Evolutionary conservation across 2,113 vertebrate species (phyloP).

Genomic region (Nicator chloris): DNA sequence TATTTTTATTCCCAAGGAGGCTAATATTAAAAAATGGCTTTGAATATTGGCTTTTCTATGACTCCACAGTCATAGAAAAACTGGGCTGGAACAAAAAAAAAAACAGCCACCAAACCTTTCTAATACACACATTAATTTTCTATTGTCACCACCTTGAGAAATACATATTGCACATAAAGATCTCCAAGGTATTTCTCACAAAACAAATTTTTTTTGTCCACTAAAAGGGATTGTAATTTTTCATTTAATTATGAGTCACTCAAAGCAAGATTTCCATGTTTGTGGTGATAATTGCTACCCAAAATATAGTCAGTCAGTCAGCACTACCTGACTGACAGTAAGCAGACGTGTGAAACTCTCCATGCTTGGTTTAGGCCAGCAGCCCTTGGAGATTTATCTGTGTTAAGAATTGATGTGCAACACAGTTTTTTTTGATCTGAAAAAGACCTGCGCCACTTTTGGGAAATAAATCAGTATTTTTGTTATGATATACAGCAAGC

Average conservation of each 20-base stretch:
- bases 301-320: background rate
- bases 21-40: background rate
- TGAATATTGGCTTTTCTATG: too few species aligned
- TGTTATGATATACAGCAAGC: background rate
- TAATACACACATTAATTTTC: background rate
- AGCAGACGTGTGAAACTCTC: background rate
- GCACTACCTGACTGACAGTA: background rate
- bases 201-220: background rate
- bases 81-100: too few species aligned
- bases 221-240: background rate
- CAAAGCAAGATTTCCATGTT: background rate
- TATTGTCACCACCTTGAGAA: background rate
- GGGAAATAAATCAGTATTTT: background rate
- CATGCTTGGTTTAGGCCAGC: background rate
- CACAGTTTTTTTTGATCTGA: background rate
- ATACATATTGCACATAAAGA: background rate
- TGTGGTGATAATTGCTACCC: background rate
- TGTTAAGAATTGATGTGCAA: background rate
- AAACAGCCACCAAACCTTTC: background rate
- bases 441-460: background rate
- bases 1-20: background rate
- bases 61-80: background rate
- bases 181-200: background rate
- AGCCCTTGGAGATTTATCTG: background rate
- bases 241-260: background rate